Base-by-base conservation (phyloP, 2,113 vertebrate species). In the Neotoma lepida region DNA sequence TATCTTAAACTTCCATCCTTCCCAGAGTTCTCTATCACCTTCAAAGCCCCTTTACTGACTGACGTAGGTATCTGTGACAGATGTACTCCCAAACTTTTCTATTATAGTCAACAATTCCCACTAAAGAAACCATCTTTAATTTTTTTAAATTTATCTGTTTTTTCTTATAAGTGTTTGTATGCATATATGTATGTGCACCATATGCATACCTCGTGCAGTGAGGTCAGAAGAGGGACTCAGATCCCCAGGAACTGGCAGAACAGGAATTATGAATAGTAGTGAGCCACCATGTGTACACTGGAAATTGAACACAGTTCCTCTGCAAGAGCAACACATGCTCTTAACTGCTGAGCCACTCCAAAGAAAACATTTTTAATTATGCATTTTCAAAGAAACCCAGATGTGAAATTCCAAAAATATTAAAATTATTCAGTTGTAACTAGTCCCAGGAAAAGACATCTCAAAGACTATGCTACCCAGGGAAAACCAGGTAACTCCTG, bases 371-470 rank as follows among this genome's bases (percentile, higher is more conserved):
- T 33, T 89, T 86, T 66, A 66, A 86, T 74, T 86, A 41, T 20
- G 5, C 35, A 96, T n/a, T 84, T 87, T 76, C 66, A 95, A 94
- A 78, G 2, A 63, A 58, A 6, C 13, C 33, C 71, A 96, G 64
- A 73, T 64, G 4, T 84, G 41, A 86, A 56, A 56, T n/a, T 89
- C 35, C 46, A 87, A 93, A 96, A 94, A 24, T 13, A 30, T 30
- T 30, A 77, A 90, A 44, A 61, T 74, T 88, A 9, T 81, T 82
- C 90, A 90, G 71, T 30, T 56, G 46, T 28, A 81, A 92, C 10
- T 2, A 74, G 26, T 86, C 26, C 80, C 15, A 95, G 88, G 28
- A 78, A 76, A 85, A 86, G 63, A 35, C 5, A 68, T 26, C 46
- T 86, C 30, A 68, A 86, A 51, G n/a, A 54, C 7, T 14, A 0